A percentile compares a stretch with the other conserved stretches of the same genome.
These are phyloP conservation scores for Xyliphius kryptos DNA, from an alignment of 2,113 vertebrate genomes.

Conservation along the genomic window DNA sequence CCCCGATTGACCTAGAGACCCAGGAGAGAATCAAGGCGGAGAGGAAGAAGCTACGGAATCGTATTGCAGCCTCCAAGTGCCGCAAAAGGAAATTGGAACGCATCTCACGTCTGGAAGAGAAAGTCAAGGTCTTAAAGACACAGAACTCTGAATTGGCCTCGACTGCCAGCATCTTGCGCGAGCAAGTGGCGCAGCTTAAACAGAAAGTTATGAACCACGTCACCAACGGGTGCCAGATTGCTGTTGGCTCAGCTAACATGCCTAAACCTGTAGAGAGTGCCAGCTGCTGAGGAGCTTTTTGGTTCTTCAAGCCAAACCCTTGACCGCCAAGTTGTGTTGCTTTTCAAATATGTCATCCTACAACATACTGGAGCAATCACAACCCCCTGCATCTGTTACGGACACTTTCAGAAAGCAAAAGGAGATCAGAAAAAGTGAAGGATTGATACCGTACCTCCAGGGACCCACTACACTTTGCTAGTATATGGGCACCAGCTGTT, in stretches of 20 bases:
- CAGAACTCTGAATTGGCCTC: constrained; percentile 71
- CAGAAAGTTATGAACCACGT: constrained; percentile 70
- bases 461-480: no score
- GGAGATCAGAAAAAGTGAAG: neutral
- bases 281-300: constrained; percentile 46
- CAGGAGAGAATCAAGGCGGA: constrained; percentile 71
- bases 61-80: constrained; percentile 73
- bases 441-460: neutral
- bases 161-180: constrained; percentile 66
- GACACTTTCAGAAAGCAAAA: neutral
- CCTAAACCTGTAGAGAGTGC: constrained; percentile 43
- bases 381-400: constrained; percentile 9
- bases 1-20: constrained; percentile 66
- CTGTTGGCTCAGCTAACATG: constrained; percentile 37
- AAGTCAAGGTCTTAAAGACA: constrained; percentile 68
- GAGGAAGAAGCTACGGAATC: constrained; percentile 68
- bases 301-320: constrained; percentile 9
- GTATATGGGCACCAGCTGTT: no score
- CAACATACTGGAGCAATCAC: neutral
- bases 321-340: neutral
- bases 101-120: constrained; percentile 70
- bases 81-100: constrained; percentile 69
- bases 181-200: constrained; percentile 70
- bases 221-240: constrained; percentile 67
- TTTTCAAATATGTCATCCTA: neutral